Evolutionary conservation across 1,140 invertebrate species (phyloP), one percentile per base, ranked within the genome.

Genomic region (Calephelis nemesis): DNA sequence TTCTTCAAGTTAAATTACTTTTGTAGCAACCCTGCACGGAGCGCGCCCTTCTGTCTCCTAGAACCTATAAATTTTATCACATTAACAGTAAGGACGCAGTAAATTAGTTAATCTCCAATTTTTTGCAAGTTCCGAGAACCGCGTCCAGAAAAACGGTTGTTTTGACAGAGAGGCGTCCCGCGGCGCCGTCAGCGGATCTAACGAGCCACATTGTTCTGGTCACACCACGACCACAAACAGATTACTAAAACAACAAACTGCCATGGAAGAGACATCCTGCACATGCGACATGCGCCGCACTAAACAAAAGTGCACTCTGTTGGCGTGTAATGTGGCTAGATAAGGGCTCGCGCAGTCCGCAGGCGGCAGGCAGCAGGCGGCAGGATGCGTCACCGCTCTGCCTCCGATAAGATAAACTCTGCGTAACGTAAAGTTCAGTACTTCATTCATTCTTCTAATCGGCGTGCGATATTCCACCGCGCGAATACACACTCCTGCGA

Each of bases 61-160:
- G 79, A 85, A 84, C 74, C 77, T 69, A 87, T 87, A 83, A 86
- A 88, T 86, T 82, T 74, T 82, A 82, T 83, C 78, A 72, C 71
- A 82, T 84, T 86, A 85, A 76, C 75, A 63, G 72, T 76, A 76
- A 80, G 74, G 70, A 64, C 62, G 76, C 68, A 71, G 77, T 81
- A 79, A 81, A 81, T 80, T 73, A 65, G 69, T 50, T 13, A 47
- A 67, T 60, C 62, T 63, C 62, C 62, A 67, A 68, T 78, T 76
- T 76, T 75, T 76, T 69, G 67, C 63, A 64, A 42, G 30, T 82
- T 84, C 81, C 77, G 63, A 71, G 82, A 79, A 83, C 72, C 67
- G 65, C 62, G 62, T 39, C 60, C 50, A 12, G 50, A 74, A 74
- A 79, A 83, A 78, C 73, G 70, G 64, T 52, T 77, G 76, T 79